Base-by-base conservation (phyloP, 2,797 vertebrate species). In the Sebastes oblongus region DNA sequence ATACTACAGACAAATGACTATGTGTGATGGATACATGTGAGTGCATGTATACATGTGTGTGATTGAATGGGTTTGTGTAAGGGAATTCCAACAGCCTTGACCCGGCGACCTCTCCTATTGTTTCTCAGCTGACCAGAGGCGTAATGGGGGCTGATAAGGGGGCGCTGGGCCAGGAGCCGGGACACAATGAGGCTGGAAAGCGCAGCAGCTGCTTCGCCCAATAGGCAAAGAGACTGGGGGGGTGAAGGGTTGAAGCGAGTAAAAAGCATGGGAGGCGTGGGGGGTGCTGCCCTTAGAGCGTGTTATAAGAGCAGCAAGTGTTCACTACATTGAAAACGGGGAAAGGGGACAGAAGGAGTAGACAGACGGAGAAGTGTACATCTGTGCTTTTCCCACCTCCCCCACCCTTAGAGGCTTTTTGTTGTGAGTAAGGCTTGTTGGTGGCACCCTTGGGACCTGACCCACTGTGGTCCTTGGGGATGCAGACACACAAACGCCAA, bases 91-190 rank as follows among this genome's bases (percentile, higher is more conserved):
- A 66, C 73, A 82, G 75, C 75, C 46, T 46, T 73, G 85, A 84
- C 85, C 89, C 78, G 6, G 27, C 75, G 81, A 90, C 89, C 87
- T 34, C 42, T 67, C 25, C 81, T 68, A 83, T 91, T 92, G 90
- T 94, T 77, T 76, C 87, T 25, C 82, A 81, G 86, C 84, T 89
- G 89, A 92, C 90, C 90, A 78, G 87, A 90, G 81, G 77, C 68
- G 46, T 86, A 80, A 83, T 76, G 78, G 78, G 84, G 85, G 69
- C 36, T 65, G 80, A 70, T 67, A 83, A 66, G 77, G 68, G 85
- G 85, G 62, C 1, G n/a, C 61, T 62, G 61, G 64, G 66, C 50
- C 50, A 66, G 71, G 56, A 81, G 80, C 68, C 3, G n/a, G 73
- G 24, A 64, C 75, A 87, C 80, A 88, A 88, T 88, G 36, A 80